Evolutionary conservation across 2,113 vertebrate genomes (phyloP), one percentile per base, ranked within the genome.

Genomic region (Cyphomyrus plagiostoma): DNA sequence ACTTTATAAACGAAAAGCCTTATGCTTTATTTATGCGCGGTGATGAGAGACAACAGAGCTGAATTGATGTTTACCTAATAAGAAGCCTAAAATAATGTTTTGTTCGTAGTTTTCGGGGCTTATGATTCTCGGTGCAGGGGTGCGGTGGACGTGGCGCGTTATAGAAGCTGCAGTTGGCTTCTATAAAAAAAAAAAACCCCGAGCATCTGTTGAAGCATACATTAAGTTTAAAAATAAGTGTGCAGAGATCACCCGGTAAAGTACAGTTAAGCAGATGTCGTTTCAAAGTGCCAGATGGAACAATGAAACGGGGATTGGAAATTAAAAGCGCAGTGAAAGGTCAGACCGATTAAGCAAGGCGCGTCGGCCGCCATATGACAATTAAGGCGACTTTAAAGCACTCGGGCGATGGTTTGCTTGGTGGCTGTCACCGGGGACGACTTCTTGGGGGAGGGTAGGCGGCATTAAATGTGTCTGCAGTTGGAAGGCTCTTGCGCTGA

Each of bases 241-340:
- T 96, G 96, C 98, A 98, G 97, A 98, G 97, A 99, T 99, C 98
- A 99, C 96, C 97, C 97, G 97, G 95, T 97, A 97, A 97, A 98
- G 98, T 99, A 98, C 98, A 98, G 98, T 99, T 98, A 98, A 97
- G 96, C 98, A 99, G 98, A 99, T 99, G 98, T 99, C 97, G 96
- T 96, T 97, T 97, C 97, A 98, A 98, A 98, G 97, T 97, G 97
- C 97, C 98, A 99, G 98, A 99, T 99, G 98, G 98, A 99, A 98
- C 97, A 98, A 99, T 98, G 97, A 99, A 98, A 98, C 95, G 94
- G 95, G 97, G 97, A 98, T 97, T 98, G 98, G 97, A 99, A 98
- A 98, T 98, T 97, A 97, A 98, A 97, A 98, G 97, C 96, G 93
- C 97, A 96, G 96, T 96, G 96, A 99, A 99, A 99, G 98, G 98